Evolutionary conservation across 2,888 invertebrate species (phyloP).

Genomic region (Noctua janthina): DNA sequence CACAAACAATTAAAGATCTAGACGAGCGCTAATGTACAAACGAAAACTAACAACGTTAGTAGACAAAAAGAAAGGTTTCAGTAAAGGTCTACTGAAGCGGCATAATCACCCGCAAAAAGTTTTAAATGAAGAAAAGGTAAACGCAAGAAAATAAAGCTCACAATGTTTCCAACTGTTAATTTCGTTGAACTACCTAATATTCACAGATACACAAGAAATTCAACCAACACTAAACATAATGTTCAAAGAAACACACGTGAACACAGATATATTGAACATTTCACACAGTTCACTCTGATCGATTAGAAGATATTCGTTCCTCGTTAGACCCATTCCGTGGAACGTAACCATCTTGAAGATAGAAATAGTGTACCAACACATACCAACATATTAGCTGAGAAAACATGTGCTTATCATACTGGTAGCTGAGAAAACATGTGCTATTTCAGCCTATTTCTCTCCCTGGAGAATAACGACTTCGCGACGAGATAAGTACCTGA

Average conservation of each 20-base stretch:
- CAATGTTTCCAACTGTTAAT: not conserved
- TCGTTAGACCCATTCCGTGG: constrained; percentile 46
- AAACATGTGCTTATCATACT: constrained; percentile 35
- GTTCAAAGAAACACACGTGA: constrained; percentile 26
- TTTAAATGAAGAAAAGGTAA: not conserved
- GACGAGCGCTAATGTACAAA: constrained; percentile 8
- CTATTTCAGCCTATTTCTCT: constrained; percentile 34
- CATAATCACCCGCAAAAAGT: not conserved
- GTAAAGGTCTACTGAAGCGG: not conserved
- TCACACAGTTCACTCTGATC: constrained; percentile 49
- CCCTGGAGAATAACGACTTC: constrained; percentile 41
- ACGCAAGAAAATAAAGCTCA: not conserved
- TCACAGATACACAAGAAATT: not conserved
- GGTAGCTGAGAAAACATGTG: constrained; percentile 16
- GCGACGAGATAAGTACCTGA: constrained; percentile 45
- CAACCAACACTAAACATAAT: constrained; percentile 14
- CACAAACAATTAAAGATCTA: not conserved
- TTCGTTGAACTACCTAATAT: not conserved
- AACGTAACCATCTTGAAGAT: constrained; percentile 56
- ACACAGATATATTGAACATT: constrained; percentile 47
- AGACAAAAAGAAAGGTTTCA: not conserved
- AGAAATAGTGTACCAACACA: constrained; percentile 56
- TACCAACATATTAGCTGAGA: constrained; percentile 41
- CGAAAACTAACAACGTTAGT: constrained; percentile 1
- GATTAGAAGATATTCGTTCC: constrained; percentile 55